Base-by-base conservation (phyloP, 2,797 vertebrate species). In the Myotis daubentonii region DNA sequence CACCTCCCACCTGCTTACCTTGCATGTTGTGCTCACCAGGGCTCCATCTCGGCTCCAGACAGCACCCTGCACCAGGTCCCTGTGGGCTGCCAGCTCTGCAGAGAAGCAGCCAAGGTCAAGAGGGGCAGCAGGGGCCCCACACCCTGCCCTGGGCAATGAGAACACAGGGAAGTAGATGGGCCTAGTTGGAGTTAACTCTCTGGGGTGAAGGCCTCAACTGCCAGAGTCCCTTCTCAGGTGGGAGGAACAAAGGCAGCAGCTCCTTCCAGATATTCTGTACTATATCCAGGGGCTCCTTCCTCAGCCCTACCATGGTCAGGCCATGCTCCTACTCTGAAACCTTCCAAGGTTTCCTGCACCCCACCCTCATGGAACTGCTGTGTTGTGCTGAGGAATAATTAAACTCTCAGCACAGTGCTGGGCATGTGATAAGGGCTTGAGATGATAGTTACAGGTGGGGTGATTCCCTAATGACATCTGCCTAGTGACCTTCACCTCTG, bases 31-130 rank as follows among this genome's bases (percentile, higher is more conserved):
- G 57, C 98, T 99, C 33, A 99, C 97, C 30, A 99, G 98, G n/a
- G 96, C 97, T 6, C 99, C 99, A 0, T 99, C 99, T 19, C 22
- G 97, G 97, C 99, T 99, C 99, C 99, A 99, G 88, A 98, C 96
- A 78, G 99, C 97, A 91, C 99, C 98, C 97, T 99, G 99, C 97
- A 99, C 97, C 96, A 98, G 99, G 94, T 99, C 99, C 2, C 98
- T 70, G 0, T 99, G 99, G 94, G 98, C 97, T 51, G 98, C 99
- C 98, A 99, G 97, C 93, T 98, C 99, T 99, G 98, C 44, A 3
- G 70, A 79, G 76, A 92, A 96, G 70, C 44, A 81, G 87, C 6
- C n/a, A 38, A 51, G 38, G 60, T 86, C 57, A 87, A 68, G 49
- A 41, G 33, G 22, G 22, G 41, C 8, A n/a, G 55, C n/a, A n/a